These are phyloP conservation scores for Desoria tigrina DNA, from an alignment of 2,888 invertebrate species.

Conservation along the genomic window DNA sequence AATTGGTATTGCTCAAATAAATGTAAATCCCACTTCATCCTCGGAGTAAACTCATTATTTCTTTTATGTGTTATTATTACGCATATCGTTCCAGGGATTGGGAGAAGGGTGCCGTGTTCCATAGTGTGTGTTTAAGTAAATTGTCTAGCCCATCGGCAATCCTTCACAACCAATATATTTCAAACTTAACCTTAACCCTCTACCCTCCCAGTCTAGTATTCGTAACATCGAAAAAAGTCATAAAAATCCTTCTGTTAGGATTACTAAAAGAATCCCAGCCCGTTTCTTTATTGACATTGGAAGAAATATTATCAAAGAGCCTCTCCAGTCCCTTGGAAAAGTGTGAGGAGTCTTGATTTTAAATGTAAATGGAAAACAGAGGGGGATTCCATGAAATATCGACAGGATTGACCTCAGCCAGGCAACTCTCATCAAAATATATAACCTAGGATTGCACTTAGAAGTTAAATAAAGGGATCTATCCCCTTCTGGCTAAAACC, in stretches of 20 bases:
- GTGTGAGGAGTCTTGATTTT: no score
- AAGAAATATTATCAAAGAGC: background rate
- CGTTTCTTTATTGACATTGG: constrained; percentile 3
- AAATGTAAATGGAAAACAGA: background rate
- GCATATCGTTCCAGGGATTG: no score
- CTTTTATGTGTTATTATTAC: no score
- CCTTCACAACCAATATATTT: no score
- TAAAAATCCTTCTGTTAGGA: constrained; percentile 1
- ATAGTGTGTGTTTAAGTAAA: no score
- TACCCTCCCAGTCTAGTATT: background rate
- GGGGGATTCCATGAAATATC: constrained; percentile 3
- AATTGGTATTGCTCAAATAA: constrained; percentile 10
- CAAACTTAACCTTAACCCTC: background rate
- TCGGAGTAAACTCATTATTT: no score
- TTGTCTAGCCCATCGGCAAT: no score
- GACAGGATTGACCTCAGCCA: background rate
- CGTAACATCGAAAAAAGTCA: background rate
- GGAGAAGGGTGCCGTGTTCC: no score
- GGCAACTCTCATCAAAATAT: constrained; percentile 1
- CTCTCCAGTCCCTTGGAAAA: background rate
- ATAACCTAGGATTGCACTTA: constrained; percentile 5
- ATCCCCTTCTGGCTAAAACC: no score
- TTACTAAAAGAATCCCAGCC: background rate
- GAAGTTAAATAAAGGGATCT: background rate
- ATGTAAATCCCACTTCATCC: background rate